Evolutionary conservation across 2,797 vertebrate species (phyloP).

Genomic region (Gambusia yucatana): DNA sequence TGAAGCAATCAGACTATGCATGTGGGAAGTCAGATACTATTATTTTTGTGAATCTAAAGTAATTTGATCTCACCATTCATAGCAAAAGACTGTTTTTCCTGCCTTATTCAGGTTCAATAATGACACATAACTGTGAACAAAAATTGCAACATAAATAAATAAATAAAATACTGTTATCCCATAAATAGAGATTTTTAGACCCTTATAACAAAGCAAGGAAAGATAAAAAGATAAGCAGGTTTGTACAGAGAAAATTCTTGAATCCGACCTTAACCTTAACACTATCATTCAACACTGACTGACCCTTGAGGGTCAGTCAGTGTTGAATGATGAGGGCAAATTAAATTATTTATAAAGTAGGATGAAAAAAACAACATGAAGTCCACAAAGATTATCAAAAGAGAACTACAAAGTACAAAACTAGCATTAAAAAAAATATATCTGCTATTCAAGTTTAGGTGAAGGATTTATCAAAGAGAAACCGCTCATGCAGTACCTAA

Average conservation of each 20-base stretch:
- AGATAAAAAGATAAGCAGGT: not conserved
- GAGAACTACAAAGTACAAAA: not conserved
- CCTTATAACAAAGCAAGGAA: not conserved
- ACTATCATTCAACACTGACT: too few relatives aligned
- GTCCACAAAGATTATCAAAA: not conserved
- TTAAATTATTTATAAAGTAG: not conserved
- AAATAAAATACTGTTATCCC: not conserved
- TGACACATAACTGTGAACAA: not conserved
- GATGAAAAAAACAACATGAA: not conserved
- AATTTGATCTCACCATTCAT: not conserved
- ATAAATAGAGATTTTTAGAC: not conserved
- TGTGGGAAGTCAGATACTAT: not conserved
- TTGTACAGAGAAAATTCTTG: not conserved
- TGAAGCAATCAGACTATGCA: not conserved
- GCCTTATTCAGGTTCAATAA: not conserved
- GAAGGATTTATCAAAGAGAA: not conserved
- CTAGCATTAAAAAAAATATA: not conserved
- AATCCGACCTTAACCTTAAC: not conserved
- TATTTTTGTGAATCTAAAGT: not conserved
- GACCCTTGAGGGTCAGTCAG: not conserved
- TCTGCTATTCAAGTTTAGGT: not conserved
- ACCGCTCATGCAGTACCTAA: not conserved
- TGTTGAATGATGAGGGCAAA: not conserved
- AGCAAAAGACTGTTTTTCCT: not conserved
- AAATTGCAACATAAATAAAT: not conserved